These are phyloP conservation scores for Patella depressa DNA, from an alignment of 2,888 invertebrate genomes.

Conservation along the genomic window DNA sequence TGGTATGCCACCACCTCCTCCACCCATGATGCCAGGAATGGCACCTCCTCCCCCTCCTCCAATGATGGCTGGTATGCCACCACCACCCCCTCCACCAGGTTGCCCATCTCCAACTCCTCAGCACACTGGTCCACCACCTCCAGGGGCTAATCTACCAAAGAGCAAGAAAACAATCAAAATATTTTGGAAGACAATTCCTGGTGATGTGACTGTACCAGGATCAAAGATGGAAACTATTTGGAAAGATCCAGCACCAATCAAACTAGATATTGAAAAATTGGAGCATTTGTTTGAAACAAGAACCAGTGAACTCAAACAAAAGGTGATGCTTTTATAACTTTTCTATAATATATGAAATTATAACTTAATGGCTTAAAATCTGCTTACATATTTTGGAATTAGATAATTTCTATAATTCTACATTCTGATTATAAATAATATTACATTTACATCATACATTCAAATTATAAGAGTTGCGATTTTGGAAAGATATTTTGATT, in stretches of 20 bases:
- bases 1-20: slow-evolving; percentile 52
- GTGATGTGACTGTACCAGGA: slow-evolving; percentile 52
- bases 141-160: slow-evolving; percentile 62
- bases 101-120: slow-evolving; percentile 40
- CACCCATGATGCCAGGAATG: slow-evolving; percentile 46
- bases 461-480: no score
- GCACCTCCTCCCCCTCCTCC: slow-evolving; percentile 36
- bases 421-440: no score
- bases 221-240: slow-evolving; percentile 62
- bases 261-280: slow-evolving; percentile 90
- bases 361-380: no score
- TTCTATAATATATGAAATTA: no score
- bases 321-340: slow-evolving; percentile 77
- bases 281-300: slow-evolving; percentile 97
- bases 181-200: slow-evolving; percentile 84
- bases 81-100: slow-evolving; percentile 49
- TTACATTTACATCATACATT: no score
- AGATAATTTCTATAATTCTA: no score
- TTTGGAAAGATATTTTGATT: no score
- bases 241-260: slow-evolving; percentile 76
- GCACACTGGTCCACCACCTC: slow-evolving; percentile 55
- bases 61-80: slow-evolving; percentile 23
- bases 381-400: no score
- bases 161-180: slow-evolving; percentile 95
- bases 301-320: slow-evolving; percentile 93